Base-by-base conservation (phyloP, 2,888 invertebrate species). In the Lepidocyrtinus sp. region DNA sequence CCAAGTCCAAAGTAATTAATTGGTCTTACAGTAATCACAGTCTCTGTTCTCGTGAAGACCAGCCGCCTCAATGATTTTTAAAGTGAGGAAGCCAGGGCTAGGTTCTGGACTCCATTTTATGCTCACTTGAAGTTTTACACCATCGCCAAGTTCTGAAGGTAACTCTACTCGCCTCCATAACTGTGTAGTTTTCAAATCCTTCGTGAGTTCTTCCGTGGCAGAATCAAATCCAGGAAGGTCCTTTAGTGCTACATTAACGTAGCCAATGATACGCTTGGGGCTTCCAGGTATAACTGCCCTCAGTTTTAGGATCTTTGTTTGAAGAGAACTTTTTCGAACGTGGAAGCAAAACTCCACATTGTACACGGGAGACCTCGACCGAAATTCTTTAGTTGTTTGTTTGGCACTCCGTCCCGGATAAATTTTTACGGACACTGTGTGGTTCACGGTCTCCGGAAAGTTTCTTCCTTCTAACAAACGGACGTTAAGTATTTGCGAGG, bases 331-430 rank as follows among this genome's bases (percentile, higher is more conserved):
- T 61, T 83, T 84, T 22, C 85, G 76, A 7, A 85, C 83, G 45
- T 85, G 85, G 61, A 85, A 86, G 55, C 82, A 83, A 74, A 86
- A 85, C 67, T 86, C 86, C 50, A 84, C 81, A 67, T 86, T 85
- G 70, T 84, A 84, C 45, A 85, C 82, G 19, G 86, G 86, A 17
- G 76, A 79, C n/a, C 75, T 62, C 1, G 72, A 78, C 46, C 80
- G 69, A 24, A 77, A 78, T 24, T 85, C 86, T 64, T 82, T 82
- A 1, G 85, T 86, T 19, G 74, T 78, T 25, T 86, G 86, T 62
- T 86, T 86, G 7, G 71, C 78, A 17, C 81, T 73, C 7, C 86
- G 80, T 1, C 86, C 85, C 0, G 86, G 86, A 36, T 85, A 85
- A 12, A 86, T 69, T 77, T 86, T 86, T 0, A 86, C 84, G n/a